Evolutionary conservation across 2,113 vertebrate genomes (phyloP), one percentile per base, ranked within the genome.

Genomic region (Hippolais icterina): DNA sequence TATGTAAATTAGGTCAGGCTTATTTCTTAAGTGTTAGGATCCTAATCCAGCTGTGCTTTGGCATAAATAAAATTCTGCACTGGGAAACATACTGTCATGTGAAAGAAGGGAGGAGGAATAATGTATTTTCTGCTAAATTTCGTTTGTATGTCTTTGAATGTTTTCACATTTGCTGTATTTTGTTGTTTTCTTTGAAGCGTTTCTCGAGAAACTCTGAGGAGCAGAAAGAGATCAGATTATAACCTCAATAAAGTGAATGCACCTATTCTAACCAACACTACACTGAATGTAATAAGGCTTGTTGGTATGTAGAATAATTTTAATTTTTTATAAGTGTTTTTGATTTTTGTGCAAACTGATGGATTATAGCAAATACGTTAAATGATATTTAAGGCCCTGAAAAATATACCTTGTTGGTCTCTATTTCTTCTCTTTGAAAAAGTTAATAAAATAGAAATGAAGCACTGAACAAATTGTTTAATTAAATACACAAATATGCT

Each of bases 231-330:
- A 97, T 99, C 99, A 0, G 99, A 99, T 98, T 99, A 99, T 97
- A 99, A 98, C 96, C 98, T 99, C 72, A 98, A 98, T 97, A 99
- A 99, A 97, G 98, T 98, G 97, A 99, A 99, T 37, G 99, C 99
- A 27, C 99, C 99, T 22, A 99, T 99, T 95, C 97, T 99, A 87
- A 99, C 99, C 94, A 99, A 99, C 98, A 99, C 99, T 95, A 99
- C 99, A 3, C 97, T 99, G 94, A 99, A 99, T 89, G 99, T 99
- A 94, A 99, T 99, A 97, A 98, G 99, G 53, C 99, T 99, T 68
- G 99, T 99, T 59, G 99, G 99, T 99, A 97, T 95, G 99, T 99
- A 96, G 49, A 94, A n/a, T 44, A 46, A 44, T 41, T 75, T 7
- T 28, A 28, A 12, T 6, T 57, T 78, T 72, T 57, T 35, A 15